Evolutionary conservation across 2,888 invertebrate species (phyloP).

Genomic region (Cheilosia vulpina): DNA sequence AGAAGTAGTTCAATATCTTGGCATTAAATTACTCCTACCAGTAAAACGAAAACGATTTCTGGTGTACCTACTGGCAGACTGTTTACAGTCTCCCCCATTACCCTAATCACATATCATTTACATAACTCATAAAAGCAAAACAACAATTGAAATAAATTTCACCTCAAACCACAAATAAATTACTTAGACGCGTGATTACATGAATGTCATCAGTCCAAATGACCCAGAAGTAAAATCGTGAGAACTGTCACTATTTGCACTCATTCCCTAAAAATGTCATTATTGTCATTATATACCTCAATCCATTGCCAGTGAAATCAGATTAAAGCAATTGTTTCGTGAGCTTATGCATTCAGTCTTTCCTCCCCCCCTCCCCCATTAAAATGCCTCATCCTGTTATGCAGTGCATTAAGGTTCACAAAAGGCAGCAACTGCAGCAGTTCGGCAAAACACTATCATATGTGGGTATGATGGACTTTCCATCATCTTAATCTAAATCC

Average conservation of each 20-base stretch:
- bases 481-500: conserved; percentile 50
- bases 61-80: too few species aligned
- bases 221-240: conserved; percentile 61
- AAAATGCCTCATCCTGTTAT: conserved; percentile 11
- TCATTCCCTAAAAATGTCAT: conserved; percentile 26
- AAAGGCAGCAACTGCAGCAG: not conserved
- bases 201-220: conserved; percentile 8
- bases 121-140: not conserved
- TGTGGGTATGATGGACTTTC: conserved; percentile 54
- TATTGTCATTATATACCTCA: conserved; percentile 13
- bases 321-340: not conserved
- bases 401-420: conserved; percentile 20
- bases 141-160: conserved; percentile 28
- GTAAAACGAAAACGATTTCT: not conserved
- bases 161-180: conserved; percentile 28
- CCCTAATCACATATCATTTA: conserved; percentile 9
- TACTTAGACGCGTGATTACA: conserved; percentile 25
- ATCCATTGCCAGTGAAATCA: conserved; percentile 22
- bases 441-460: not conserved
- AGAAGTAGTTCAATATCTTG: too few species aligned
- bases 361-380: conserved; percentile 36
- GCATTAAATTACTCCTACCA: too few species aligned
- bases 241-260: conserved; percentile 38
- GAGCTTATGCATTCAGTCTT: not conserved
- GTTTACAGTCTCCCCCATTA: not conserved